A percentile compares a stretch with the other conserved stretches of the same genome.
Conservation (phyloP, 1,140 invertebrate species). For the Nebria ingens region DNA sequence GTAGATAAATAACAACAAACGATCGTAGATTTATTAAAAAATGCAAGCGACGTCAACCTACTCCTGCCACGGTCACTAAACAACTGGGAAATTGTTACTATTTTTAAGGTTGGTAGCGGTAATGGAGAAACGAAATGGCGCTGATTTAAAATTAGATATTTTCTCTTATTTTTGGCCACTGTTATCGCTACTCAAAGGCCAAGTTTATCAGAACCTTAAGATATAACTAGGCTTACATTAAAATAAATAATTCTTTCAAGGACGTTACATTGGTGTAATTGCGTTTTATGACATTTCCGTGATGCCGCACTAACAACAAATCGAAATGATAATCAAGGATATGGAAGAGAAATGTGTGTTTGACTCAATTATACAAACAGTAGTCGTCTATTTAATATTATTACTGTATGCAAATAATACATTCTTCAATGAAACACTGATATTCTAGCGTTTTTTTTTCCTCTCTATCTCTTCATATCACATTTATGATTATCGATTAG, state of each 20-base stretch:
- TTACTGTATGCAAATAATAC: constrained; percentile 1
- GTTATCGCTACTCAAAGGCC: too few species aligned
- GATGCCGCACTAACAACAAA: too few species aligned
- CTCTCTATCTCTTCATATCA: too few species aligned
- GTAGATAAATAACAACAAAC: not conserved
- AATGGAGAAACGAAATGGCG: not conserved
- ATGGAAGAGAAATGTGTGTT: not conserved
- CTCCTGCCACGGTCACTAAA: not conserved
- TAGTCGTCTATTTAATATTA: not conserved
- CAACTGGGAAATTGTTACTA: too few species aligned
- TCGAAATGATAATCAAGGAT: not conserved
- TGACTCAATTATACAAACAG: not conserved
- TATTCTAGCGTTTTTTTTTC: too few species aligned
- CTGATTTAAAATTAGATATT: not conserved
- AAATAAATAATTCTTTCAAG: not conserved
- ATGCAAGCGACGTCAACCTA: not conserved
- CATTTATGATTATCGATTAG: constrained; percentile 7
- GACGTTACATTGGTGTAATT: too few species aligned
- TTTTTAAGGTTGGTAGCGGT: not conserved
- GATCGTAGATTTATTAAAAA: not conserved
- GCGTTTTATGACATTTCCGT: too few species aligned
- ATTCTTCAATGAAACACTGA: too few species aligned
- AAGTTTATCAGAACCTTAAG: not conserved
- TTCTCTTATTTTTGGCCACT: not conserved
- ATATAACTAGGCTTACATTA: not conserved